Conservation (phyloP, 92 coral and sea anemone species). For the Zoanthus solanderi region DNA sequence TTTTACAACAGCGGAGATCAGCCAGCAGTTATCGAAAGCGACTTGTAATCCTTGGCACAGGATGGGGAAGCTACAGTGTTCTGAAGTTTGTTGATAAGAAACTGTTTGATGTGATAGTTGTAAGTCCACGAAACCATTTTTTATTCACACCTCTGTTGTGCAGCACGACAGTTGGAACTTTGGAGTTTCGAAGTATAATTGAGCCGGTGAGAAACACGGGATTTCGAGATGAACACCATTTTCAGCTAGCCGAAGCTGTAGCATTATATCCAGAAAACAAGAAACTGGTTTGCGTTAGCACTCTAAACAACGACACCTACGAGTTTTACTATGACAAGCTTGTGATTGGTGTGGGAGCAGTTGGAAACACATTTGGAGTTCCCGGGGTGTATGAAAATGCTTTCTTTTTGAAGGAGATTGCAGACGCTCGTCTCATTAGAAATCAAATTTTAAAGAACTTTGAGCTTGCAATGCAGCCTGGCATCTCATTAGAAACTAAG, state of each 20-base stretch:
- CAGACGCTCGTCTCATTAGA: constrained; percentile 97
- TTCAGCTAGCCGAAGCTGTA: constrained; percentile 93
- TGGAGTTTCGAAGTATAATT: constrained; percentile 96
- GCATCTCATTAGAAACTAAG: constrained; percentile 78
- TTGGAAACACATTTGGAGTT: constrained; percentile 94
- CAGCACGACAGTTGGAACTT: constrained; percentile 97
- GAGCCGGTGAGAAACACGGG: constrained; percentile 96
- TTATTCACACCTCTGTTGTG: constrained; percentile 93
- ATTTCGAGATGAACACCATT: constrained; percentile 98
- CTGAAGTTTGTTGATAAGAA: constrained; percentile 90
- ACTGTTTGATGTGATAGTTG: constrained; percentile 90
- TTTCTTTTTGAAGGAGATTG: constrained; percentile 90
- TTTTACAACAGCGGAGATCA: constrained; percentile 19
- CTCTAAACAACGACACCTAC: constrained; percentile 76
- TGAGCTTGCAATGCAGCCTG: constrained; percentile 97
- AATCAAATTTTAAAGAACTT: constrained; percentile 95
- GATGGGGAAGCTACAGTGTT: constrained; percentile 99
- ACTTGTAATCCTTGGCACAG: constrained; percentile 92
- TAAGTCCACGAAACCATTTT: constrained; percentile 97
- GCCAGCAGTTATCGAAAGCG: constrained; percentile 62
- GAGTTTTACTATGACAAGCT: constrained; percentile 88
- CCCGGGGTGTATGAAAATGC: constrained; percentile 95
- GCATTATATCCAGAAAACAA: constrained; percentile 69
- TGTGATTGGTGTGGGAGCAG: constrained; percentile 95
- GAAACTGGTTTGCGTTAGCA: constrained; percentile 76